phyloP scores from a whole-genome alignment of 1,140 invertebrate species.

The Magallana ariakensis region DNA sequence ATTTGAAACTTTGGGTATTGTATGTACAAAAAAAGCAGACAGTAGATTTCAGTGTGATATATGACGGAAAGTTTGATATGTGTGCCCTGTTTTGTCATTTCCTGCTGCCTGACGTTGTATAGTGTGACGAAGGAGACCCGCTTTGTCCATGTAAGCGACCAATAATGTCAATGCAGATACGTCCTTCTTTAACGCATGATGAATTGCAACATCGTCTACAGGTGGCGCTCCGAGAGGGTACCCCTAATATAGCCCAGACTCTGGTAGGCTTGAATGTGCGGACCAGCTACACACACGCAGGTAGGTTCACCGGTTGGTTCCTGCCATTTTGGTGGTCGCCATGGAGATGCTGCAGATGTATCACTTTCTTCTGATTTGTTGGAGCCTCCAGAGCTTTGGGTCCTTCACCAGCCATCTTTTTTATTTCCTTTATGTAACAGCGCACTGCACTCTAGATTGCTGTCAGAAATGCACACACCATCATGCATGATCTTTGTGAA shows the following conservation, averaged over 20 bases:
- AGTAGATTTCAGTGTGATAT: neutral
- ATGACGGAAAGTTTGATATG: neutral
- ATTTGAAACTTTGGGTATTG: too few species aligned
- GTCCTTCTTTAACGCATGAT: constrained; percentile 58
- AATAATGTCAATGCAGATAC: constrained; percentile 55
- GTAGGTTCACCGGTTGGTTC: constrained; percentile 55
- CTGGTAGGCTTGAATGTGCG: constrained; percentile 63
- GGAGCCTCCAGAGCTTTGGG: constrained; percentile 33
- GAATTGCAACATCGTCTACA: constrained; percentile 65
- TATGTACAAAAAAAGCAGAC: too few species aligned
- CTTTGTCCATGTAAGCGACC: constrained; percentile 49
- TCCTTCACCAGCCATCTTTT: constrained; percentile 28
- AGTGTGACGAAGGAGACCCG: constrained; percentile 59
- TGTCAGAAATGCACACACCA: constrained; percentile 35
- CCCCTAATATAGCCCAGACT: constrained; percentile 63
- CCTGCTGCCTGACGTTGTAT: constrained; percentile 38
- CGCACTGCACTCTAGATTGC: constrained; percentile 21
- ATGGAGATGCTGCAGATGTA: constrained; percentile 24
- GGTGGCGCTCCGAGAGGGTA: constrained; percentile 62
- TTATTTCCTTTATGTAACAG: constrained; percentile 25
- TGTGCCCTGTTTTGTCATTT: constrained; percentile 28
- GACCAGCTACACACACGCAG: constrained; percentile 68
- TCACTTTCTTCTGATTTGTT: neutral
- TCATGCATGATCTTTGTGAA: neutral
- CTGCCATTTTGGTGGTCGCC: constrained; percentile 9